phyloP scores from a whole-genome alignment of 2,888 invertebrate species.

The Tipula vernalis region DNA sequence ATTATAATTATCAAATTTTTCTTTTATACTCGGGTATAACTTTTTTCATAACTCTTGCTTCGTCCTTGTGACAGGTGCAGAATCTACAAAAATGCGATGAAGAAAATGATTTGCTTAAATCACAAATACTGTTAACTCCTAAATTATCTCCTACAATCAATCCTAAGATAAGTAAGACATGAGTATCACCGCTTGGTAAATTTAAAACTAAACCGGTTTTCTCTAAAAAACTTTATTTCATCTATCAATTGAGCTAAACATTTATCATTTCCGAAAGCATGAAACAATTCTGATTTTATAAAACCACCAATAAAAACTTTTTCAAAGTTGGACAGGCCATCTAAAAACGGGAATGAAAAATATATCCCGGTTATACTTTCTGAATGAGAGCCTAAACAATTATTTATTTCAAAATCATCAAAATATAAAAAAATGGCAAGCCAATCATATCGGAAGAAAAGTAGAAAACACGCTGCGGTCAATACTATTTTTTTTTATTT shows the following conservation, averaged over 20 bases:
- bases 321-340: not conserved
- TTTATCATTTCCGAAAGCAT: no score
- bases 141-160: no score
- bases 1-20: constrained; percentile 17
- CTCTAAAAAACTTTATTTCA: constrained; percentile 20
- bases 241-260: constrained; percentile 20
- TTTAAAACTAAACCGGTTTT: constrained; percentile 18
- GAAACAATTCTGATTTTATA: no score
- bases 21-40: constrained; percentile 14
- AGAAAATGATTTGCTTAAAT: constrained; percentile 15
- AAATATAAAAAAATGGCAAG: constrained; percentile 5
- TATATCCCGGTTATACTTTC: constrained; percentile 11
- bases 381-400: constrained; percentile 13
- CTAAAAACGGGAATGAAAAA: constrained; percentile 10
- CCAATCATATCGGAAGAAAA: not conserved
- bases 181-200: constrained; percentile 11
- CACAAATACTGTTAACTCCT: constrained; percentile 14
- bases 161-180: constrained; percentile 16
- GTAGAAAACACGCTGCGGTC: not conserved
- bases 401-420: no score
- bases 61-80: no score
- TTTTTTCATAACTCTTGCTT: not conserved
- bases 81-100: no score
- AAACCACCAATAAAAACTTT: not conserved
- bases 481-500: not conserved